Evolutionary conservation across 2,888 invertebrate species (phyloP).

Genomic region (Synanthedon formicaeformis): DNA sequence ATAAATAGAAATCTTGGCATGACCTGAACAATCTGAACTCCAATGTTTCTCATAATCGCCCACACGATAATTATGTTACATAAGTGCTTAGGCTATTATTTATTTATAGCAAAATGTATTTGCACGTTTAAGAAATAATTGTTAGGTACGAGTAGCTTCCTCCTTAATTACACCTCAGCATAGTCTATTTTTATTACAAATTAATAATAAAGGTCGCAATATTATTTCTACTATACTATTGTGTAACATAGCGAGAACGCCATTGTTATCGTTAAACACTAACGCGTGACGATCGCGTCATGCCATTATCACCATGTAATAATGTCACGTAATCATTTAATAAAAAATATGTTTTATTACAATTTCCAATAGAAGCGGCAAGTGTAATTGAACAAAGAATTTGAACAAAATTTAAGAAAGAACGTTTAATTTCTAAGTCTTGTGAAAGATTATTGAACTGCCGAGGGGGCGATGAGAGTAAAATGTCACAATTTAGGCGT

Average conservation of each 20-base stretch:
- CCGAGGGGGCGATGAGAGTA: slow-evolving; percentile 38
- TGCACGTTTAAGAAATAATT: not conserved
- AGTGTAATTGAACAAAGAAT: slow-evolving; percentile 8
- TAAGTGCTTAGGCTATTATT: too few relatives aligned
- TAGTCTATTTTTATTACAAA: not conserved
- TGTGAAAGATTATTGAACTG: slow-evolving; percentile 49
- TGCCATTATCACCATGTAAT: not conserved
- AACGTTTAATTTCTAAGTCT: slow-evolving; percentile 36
- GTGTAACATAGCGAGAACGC: not conserved
- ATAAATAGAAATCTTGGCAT: not conserved
- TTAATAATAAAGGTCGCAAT: not conserved
- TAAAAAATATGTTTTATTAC: not conserved
- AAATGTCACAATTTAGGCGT: slow-evolving; percentile 54
- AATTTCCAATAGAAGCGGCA: not conserved
- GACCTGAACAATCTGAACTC: not conserved
- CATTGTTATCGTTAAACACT: not conserved
- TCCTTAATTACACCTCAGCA: not conserved
- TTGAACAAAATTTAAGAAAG: slow-evolving; percentile 11
- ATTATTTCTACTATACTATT: not conserved
- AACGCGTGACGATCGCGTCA: not conserved
- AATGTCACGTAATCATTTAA: not conserved
- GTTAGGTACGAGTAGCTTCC: not conserved
- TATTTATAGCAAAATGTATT: not conserved
- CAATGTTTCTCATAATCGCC: not conserved
- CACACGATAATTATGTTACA: not conserved